Percentiles rank a stretch among this genome's conserved stretches.
Conservation (phyloP, 2,797 vertebrate species). For the Sebastes hubbsi region DNA sequence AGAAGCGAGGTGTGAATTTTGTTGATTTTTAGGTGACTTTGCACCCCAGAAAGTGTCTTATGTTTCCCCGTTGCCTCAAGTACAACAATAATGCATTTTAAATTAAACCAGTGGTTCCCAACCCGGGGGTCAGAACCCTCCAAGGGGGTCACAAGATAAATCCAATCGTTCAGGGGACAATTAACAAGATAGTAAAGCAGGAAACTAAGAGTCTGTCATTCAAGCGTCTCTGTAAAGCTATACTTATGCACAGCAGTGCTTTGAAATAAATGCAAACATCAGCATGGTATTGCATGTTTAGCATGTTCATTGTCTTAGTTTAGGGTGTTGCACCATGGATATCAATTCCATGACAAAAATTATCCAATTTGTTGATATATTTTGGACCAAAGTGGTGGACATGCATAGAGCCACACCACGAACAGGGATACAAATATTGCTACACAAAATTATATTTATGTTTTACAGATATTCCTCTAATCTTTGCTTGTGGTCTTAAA, state of each 20-base stretch:
- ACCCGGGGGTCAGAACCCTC: not conserved
- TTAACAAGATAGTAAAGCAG: not conserved
- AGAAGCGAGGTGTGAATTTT: not conserved
- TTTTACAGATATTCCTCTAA: not conserved
- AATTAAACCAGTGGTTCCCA: not conserved
- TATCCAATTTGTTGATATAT: not conserved
- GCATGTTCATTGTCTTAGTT: not conserved
- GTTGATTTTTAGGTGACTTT: not conserved
- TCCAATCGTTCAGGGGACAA: not conserved
- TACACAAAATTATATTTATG: not conserved
- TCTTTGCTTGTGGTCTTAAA: not conserved
- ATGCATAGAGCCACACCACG: too few relatives aligned
- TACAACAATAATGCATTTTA: not conserved
- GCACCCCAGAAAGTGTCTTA: not conserved
- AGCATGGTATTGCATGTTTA: not conserved
- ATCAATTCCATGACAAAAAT: not conserved
- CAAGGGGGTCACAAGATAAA: not conserved
- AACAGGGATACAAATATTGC: not conserved
- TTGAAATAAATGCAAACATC: not conserved
- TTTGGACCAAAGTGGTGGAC: not conserved
- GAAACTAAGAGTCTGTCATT: not conserved
- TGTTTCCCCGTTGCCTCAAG: not conserved
- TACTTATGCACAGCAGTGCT: not conserved
- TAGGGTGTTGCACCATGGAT: not conserved
- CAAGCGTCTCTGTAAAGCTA: not conserved